A percentile compares a stretch with the other conserved stretches of the same genome.
Evolutionary conservation across 2,888 invertebrate genomes (phyloP).

Genomic region (Noctua pronuba): DNA sequence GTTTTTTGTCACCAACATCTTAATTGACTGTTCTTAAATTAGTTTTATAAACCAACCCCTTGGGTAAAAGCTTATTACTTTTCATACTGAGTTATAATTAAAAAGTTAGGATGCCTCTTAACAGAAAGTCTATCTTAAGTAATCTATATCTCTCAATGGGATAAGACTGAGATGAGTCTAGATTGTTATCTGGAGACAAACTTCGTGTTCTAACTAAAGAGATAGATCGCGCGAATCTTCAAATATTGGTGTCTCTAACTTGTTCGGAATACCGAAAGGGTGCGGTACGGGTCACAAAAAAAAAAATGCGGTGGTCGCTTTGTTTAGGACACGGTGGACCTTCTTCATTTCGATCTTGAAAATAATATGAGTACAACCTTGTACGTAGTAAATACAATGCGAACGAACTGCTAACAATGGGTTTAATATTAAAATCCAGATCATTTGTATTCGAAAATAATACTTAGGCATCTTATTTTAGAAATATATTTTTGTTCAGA

Average conservation of each 20-base stretch:
- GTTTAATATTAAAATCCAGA: constrained; percentile 42
- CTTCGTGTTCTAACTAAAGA: background rate
- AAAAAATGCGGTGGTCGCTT: background rate
- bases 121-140: background rate
- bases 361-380: constrained; percentile 25
- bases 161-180: background rate
- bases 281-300: background rate
- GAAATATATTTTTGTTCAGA: constrained; percentile 21
- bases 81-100: constrained; percentile 1
- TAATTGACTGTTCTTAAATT: background rate
- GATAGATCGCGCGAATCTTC: background rate
- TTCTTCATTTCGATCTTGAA: constrained; percentile 1
- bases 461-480: constrained; percentile 6
- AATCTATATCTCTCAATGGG: constrained; percentile 9
- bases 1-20: background rate
- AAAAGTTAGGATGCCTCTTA: constrained; percentile 5
- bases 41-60: background rate
- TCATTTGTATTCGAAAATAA: constrained; percentile 30
- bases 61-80: background rate
- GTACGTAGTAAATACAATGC: background rate
- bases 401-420: constrained; percentile 20
- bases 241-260: no score
- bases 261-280: background rate
- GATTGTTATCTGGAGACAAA: constrained; percentile 1
- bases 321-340: background rate